Percentiles rank a stretch among this genome's conserved stretches.
Conservation (phyloP, 2,797 vertebrate genomes). For the Sciurus vulgaris region DNA sequence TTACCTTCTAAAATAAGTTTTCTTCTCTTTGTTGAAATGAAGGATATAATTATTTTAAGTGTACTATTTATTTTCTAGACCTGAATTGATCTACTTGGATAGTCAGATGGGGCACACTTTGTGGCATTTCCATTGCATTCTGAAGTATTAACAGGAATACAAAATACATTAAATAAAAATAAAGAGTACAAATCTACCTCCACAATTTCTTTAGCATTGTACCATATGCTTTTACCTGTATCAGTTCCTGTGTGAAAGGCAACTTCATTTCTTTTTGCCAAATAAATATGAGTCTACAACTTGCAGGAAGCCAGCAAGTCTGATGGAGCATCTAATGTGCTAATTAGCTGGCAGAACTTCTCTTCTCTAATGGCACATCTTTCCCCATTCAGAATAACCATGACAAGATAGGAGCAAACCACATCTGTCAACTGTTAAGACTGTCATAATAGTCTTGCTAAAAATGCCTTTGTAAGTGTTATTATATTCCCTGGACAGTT, state of each 20-base stretch:
- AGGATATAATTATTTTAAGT: not conserved
- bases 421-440: constrained; percentile 43
- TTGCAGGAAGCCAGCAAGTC: not conserved
- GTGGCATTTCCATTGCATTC: not conserved
- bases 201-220: not conserved
- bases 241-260: constrained; percentile 52
- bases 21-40: not conserved
- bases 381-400: constrained; percentile 33
- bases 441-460: constrained; percentile 19
- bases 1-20: not conserved
- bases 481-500: constrained; percentile 44
- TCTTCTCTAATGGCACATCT: not conserved
- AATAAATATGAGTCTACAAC: not conserved
- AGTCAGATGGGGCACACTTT: not conserved
- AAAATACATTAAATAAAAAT: not conserved
- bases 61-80: not conserved
- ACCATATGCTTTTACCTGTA: constrained; percentile 29
- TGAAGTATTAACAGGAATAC: not conserved
- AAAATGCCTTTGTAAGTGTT: constrained; percentile 34
- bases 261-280: constrained; percentile 31
- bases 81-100: not conserved
- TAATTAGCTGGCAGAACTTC: constrained; percentile 58
- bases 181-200: not conserved
- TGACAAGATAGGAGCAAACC: constrained; percentile 35
- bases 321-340: constrained; percentile 1